Evolutionary conservation across 2,113 vertebrate species (phyloP).

Genomic region (Hipposideros armiger): DNA sequence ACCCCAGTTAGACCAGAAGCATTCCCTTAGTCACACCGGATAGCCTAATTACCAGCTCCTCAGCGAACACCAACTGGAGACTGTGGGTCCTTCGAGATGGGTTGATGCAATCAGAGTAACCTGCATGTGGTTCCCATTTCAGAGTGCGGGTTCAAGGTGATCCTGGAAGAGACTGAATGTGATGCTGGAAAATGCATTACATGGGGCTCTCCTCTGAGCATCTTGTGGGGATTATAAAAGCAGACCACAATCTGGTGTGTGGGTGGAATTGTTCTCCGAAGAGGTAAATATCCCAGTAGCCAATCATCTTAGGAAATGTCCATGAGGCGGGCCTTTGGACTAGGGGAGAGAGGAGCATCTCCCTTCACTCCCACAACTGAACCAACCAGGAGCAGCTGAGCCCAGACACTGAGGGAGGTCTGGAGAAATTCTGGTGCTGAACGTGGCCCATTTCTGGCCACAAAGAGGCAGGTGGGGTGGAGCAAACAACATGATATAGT

Average conservation of each 20-base stretch:
- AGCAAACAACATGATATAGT: neutral
- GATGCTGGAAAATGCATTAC: neutral
- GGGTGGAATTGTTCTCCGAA: neutral
- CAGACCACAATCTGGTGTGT: neutral
- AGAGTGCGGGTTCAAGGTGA: neutral
- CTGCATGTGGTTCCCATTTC: neutral
- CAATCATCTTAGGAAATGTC: neutral
- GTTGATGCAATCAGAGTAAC: neutral
- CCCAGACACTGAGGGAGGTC: neutral
- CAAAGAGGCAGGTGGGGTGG: neutral
- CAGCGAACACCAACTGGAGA: neutral
- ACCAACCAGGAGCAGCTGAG: neutral
- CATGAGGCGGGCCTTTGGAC: neutral
- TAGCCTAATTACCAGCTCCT: neutral
- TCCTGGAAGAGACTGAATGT: neutral
- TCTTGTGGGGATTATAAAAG: neutral
- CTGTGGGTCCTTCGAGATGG: neutral
- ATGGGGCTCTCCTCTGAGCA: neutral
- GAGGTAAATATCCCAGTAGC: neutral
- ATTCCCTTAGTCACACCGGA: neutral
- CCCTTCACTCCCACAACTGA: neutral
- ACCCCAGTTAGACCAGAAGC: slow-evolving; percentile 2
- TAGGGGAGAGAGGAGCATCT: neutral
- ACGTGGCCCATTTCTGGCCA: neutral
- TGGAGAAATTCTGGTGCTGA: neutral